phyloP scores from a whole-genome alignment of 2,797 vertebrate species.

The Kryptolebias ocellatus region DNA sequence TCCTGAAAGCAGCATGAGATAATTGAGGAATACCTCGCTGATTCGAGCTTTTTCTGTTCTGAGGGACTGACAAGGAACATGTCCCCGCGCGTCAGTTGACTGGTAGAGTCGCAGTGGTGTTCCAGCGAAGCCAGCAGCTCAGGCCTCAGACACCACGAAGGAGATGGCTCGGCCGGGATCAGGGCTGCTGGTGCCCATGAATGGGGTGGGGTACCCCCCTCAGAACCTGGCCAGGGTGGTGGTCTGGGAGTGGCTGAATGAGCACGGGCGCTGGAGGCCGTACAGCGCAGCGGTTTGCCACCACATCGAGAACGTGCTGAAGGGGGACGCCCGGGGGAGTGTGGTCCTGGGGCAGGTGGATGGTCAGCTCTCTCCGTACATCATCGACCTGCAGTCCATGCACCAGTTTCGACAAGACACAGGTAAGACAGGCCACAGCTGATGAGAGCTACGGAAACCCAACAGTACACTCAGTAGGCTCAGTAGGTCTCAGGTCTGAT shows the following conservation, averaged over 20 bases:
- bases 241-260: conserved; percentile 98
- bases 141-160: conserved; percentile 39
- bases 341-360: conserved; percentile 96
- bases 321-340: conserved; percentile 89
- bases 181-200: conserved; percentile 73
- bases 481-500: too few relatives aligned
- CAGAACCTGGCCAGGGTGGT: conserved; percentile 94
- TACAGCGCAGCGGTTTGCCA: conserved; percentile 93
- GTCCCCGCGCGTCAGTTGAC: conserved; percentile 69
- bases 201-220: conserved; percentile 88
- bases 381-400: conserved; percentile 98
- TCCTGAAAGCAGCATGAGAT: conserved; percentile 61
- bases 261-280: conserved; percentile 94
- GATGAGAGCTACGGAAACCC: too few relatives aligned
- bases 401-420: conserved; percentile 98
- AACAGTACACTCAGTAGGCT: too few relatives aligned
- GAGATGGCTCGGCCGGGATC: conserved; percentile 67
- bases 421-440: conserved; percentile 79
- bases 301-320: conserved; percentile 94
- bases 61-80: conserved; percentile 33
- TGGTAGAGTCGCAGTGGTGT: conserved; percentile 59
- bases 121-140: conserved; percentile 45
- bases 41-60: conserved; percentile 42
- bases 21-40: conserved; percentile 52
- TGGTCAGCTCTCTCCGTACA: conserved; percentile 89